These are phyloP conservation scores for Apostichopus leukothele DNA, from an alignment of 53 echinoderm and acorn worm genomes.

Conservation along the genomic window DNA sequence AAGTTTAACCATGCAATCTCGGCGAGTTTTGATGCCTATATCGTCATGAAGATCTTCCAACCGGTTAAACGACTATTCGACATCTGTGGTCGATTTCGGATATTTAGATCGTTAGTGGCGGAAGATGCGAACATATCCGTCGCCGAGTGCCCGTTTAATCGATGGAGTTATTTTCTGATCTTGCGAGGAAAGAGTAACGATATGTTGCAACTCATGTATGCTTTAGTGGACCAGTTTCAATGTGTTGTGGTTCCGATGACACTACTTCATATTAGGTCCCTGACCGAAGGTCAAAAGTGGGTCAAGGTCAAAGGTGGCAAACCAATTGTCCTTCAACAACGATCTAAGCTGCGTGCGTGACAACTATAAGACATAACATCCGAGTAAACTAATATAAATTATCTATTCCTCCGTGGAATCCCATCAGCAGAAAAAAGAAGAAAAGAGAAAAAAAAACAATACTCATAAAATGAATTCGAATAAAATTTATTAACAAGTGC, in stretches of 20 bases:
- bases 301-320: constrained; percentile 22
- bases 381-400: too few species aligned
- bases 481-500: too few species aligned
- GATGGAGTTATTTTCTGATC: constrained; percentile 31
- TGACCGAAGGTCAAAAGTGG: constrained; percentile 40
- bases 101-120: neutral
- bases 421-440: too few species aligned
- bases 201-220: constrained; percentile 10
- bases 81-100: constrained; percentile 22
- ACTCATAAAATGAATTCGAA: too few species aligned
- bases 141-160: constrained; percentile 27
- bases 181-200: constrained; percentile 8
- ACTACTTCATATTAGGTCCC: constrained; percentile 1
- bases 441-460: too few species aligned
- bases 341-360: too few species aligned
- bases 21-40: neutral
- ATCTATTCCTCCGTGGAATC: too few species aligned
- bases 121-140: neutral
- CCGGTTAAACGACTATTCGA: constrained; percentile 25
- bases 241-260: constrained; percentile 32
- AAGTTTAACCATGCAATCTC: constrained; percentile 4
- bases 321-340: neutral
- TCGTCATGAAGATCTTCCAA: constrained; percentile 36
- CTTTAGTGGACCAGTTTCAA: constrained; percentile 10
- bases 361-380: too few species aligned